Evolutionary conservation across 1,140 invertebrate genomes (phyloP).

Genomic region (Wasmannia auropunctata): DNA sequence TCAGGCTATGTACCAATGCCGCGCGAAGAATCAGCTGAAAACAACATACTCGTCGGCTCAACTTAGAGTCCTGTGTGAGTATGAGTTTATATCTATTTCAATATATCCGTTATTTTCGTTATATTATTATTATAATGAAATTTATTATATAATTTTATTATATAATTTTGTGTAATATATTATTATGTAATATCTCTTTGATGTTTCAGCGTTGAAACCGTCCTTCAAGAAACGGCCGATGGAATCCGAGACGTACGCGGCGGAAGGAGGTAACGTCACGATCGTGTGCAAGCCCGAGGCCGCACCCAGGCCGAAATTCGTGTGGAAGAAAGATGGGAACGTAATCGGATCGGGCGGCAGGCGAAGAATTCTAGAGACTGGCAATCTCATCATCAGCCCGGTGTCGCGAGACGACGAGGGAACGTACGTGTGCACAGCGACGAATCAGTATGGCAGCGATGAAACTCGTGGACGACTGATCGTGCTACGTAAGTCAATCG

Average conservation of each 20-base stretch:
- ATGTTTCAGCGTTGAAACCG: constrained; percentile 90
- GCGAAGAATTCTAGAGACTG: constrained; percentile 92
- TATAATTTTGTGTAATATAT: background rate
- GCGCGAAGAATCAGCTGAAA: constrained; percentile 95
- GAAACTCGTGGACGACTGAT: constrained; percentile 93
- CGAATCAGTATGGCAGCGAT: constrained; percentile 93
- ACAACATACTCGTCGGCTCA: constrained; percentile 95
- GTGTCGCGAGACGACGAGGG: constrained; percentile 95
- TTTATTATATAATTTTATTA: too few relatives aligned
- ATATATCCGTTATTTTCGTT: too few relatives aligned
- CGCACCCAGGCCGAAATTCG: constrained; percentile 94
- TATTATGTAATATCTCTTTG: background rate
- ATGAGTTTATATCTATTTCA: background rate
- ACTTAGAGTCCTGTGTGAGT: constrained; percentile 92
- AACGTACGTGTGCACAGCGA: constrained; percentile 94
- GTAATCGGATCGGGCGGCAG: constrained; percentile 92
- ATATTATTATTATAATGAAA: too few relatives aligned
- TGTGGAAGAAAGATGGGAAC: constrained; percentile 96
- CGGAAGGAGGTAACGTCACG: constrained; percentile 96
- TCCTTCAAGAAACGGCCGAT: constrained; percentile 96
- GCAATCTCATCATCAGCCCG: constrained; percentile 94
- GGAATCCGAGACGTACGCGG: constrained; percentile 95
- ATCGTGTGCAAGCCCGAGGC: constrained; percentile 97
- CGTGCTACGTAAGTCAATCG: constrained; percentile 90
- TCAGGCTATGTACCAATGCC: constrained; percentile 98